These are phyloP conservation scores for Eulemur rufifrons DNA, from an alignment of 2,113 vertebrate genomes.

Conservation along the genomic window DNA sequence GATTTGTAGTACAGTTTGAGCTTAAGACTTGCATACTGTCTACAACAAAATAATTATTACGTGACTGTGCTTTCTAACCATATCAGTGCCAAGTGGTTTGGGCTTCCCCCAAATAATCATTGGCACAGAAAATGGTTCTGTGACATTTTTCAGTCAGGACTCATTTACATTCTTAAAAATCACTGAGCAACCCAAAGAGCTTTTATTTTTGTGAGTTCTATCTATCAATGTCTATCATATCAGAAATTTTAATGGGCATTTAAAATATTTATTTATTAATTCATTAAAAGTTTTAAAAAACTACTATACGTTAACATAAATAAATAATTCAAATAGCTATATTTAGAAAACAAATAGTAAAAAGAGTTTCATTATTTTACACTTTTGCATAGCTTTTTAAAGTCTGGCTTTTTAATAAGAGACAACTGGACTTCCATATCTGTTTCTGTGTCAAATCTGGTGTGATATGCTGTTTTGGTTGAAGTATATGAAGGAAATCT, in stretches of 20 bases:
- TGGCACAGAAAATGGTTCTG: not conserved
- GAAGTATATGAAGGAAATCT: not conserved
- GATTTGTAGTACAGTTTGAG: not conserved
- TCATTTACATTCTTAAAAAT: not conserved
- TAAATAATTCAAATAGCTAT: not conserved
- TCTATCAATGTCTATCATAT: not conserved
- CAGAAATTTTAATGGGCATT: not conserved
- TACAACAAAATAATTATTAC: not conserved
- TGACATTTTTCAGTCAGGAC: not conserved
- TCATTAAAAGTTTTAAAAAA: not conserved
- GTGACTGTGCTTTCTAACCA: not conserved
- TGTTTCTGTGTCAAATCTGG: not conserved
- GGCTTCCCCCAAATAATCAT: not conserved
- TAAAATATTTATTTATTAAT: not conserved
- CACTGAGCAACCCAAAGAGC: not conserved
- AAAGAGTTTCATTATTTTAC: not conserved
- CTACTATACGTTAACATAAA: not conserved
- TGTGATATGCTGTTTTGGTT: not conserved
- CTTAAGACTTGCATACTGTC: not conserved
- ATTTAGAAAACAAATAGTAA: not conserved
- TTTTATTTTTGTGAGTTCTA: not conserved
- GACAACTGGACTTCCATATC: not conserved
- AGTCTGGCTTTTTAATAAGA: not conserved
- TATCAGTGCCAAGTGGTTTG: not conserved
- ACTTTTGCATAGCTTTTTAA: not conserved